phyloP scores from a whole-genome alignment of 2,888 invertebrate genomes.

The Drosophila nigritarsus region DNA sequence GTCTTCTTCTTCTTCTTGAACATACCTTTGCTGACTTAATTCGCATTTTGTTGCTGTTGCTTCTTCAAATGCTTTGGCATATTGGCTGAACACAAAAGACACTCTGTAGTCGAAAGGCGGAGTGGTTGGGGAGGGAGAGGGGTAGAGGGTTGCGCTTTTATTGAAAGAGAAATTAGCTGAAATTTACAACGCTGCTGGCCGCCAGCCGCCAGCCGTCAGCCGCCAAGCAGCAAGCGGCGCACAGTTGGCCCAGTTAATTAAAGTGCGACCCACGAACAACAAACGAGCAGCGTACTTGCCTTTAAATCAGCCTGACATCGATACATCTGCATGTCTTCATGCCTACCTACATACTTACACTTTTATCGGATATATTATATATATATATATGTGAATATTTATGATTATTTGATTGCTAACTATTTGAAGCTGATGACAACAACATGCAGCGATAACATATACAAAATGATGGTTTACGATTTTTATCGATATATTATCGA shows the following conservation, averaged over 20 bases:
- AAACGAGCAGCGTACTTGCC: constrained; percentile 10
- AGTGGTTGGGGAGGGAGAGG: background rate
- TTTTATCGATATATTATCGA: background rate
- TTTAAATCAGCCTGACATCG: constrained; percentile 22
- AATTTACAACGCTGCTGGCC: constrained; percentile 67
- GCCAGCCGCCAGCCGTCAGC: constrained; percentile 30
- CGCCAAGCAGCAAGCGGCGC: constrained; percentile 41
- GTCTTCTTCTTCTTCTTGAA: constrained; percentile 20
- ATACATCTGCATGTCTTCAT: background rate
- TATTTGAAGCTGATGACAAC: background rate
- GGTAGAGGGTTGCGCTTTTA: constrained; percentile 43
- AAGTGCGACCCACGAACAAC: constrained; percentile 39
- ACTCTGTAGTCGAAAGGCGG: constrained; percentile 6
- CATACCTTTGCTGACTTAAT: constrained; percentile 44
- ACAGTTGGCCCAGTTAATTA: constrained; percentile 79
- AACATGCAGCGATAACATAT: background rate
- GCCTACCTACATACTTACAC: background rate
- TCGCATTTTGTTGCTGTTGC: constrained; percentile 49
- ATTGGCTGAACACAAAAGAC: constrained; percentile 33
- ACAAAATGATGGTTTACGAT: background rate
- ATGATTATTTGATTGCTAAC: background rate
- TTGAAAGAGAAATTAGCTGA: constrained; percentile 80
- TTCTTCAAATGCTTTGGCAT: constrained; percentile 51
- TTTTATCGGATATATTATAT: background rate
- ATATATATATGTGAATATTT: background rate